phyloP scores from a whole-genome alignment of 2,113 vertebrate species.

The Xenopus borealis region DNA sequence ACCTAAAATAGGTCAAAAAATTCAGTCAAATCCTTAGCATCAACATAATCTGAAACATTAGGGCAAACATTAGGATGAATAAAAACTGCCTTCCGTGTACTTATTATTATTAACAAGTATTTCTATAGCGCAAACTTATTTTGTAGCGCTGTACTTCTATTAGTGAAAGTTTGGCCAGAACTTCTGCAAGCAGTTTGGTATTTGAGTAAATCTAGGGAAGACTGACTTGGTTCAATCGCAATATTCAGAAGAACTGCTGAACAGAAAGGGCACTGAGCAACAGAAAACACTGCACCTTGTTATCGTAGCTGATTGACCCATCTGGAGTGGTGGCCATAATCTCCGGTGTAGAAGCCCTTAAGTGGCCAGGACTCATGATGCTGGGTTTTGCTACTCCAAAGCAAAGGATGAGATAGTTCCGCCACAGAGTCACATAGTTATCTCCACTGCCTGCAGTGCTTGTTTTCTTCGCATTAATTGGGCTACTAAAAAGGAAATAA shows the following conservation, averaged over 20 bases:
- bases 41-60: too few species aligned
- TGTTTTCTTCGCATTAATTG: slow-evolving; percentile 95
- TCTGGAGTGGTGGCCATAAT: slow-evolving; percentile 95
- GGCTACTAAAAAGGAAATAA: slow-evolving; percentile 72
- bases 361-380: slow-evolving; percentile 96
- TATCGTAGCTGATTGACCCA: slow-evolving; percentile 91
- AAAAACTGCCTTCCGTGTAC: too few species aligned
- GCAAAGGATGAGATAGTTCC: slow-evolving; percentile 96
- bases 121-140: too few species aligned
- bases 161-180: too few species aligned
- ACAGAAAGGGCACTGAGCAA: background rate
- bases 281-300: slow-evolving; percentile 66
- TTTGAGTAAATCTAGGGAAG: too few species aligned
- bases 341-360: slow-evolving; percentile 92
- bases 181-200: too few species aligned
- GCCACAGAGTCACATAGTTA: slow-evolving; percentile 90
- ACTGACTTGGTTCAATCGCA: too few species aligned
- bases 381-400: slow-evolving; percentile 95
- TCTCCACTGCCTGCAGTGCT: slow-evolving; percentile 84
- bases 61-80: too few species aligned
- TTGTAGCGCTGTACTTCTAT: too few species aligned
- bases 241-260: too few species aligned
- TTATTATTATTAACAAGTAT: too few species aligned
- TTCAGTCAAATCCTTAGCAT: too few species aligned
- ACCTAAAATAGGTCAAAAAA: slow-evolving; percentile 76